Conservation (phyloP, 1,140 invertebrate species). For the Zaprionus nigranus region DNA sequence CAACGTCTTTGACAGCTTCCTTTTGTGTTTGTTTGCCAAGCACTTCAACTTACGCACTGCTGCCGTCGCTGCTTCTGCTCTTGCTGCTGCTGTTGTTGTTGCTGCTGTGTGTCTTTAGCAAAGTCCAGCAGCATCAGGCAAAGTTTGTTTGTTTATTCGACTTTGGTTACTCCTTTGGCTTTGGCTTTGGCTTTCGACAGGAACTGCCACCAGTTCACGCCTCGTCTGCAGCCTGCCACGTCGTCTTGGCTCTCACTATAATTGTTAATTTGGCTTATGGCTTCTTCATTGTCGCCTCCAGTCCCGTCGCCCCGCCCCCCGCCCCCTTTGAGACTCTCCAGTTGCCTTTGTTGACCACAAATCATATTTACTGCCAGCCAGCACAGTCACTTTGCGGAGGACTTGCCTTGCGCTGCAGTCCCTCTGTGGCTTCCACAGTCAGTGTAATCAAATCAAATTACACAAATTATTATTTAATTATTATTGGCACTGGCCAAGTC, state of each 20-base stretch:
- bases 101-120: constrained; percentile 31
- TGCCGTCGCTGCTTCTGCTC: constrained; percentile 1
- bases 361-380: constrained; percentile 61
- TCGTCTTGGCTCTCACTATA: constrained; percentile 46
- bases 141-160: constrained; percentile 52
- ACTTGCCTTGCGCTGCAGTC: constrained; percentile 42
- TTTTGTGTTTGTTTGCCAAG: constrained; percentile 44
- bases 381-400: not conserved
- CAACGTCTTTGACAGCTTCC: constrained; percentile 38
- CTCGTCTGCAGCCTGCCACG: too few relatives aligned
- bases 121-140: constrained; percentile 25
- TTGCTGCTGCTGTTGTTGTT: not conserved
- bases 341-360: constrained; percentile 48
- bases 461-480: constrained; percentile 75
- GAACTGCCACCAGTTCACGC: constrained; percentile 6
- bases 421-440: constrained; percentile 52
- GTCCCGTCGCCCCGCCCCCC: not conserved
- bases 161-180: constrained; percentile 29
- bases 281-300: constrained; percentile 58
- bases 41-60: constrained; percentile 31
- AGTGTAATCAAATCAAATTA: constrained; percentile 69
- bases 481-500: constrained; percentile 45
- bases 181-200: constrained; percentile 8
- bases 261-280: constrained; percentile 79
- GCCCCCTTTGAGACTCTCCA: not conserved